Base-by-base conservation (phyloP, 2,797 vertebrate species). In the Corythornis leucogaster region DNA sequence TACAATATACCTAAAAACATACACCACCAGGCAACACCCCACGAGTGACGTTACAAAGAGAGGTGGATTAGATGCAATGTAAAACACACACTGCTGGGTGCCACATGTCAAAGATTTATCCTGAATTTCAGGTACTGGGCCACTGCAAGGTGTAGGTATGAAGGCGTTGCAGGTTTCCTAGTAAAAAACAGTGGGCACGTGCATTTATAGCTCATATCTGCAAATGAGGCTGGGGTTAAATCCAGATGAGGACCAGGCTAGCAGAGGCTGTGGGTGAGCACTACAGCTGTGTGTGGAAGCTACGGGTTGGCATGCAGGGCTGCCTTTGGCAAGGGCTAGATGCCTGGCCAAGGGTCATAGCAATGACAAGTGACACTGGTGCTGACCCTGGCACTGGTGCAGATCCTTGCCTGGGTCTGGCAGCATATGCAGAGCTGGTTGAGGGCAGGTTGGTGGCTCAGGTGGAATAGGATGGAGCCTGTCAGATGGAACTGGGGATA, bases 271-370 rank as follows among this genome's bases (percentile, higher is more conserved):
- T 6, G 40, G 14, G 40, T 16, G 53, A 53, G 51, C 28, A 9
- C 12, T 13, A 8, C 33, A n/a, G 68, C 20, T n/a, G 73, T 33
- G 4, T 21, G n/a, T 15, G 40, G 80, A 30, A 59, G 51, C 11
- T 50, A 9, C 0, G 0, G 50, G 50, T 15, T 0, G 0, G n/a
- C 1, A 1, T 0, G 1, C 6, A 4, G 51, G 76, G 45, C 33
- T 77, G 51, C 1, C 0, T 17, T 40, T 33, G 16, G 18, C 50
- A 46, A n/a, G n/a, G 28, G 26, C 35, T 24, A 4, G 11, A 0
- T 12, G 11, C 18, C 38, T 48, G 40, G 33, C 45, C 2, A 0
- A 18, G 30, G 35, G 40, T 58, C 46, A 25, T 4, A 45, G 30
- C 22, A 42, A 26, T 6, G 62, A 64, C 26, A 35, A 28, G 25